phyloP scores from a whole-genome alignment of 2,797 vertebrate species.

The Gymnocypris eckloni region DNA sequence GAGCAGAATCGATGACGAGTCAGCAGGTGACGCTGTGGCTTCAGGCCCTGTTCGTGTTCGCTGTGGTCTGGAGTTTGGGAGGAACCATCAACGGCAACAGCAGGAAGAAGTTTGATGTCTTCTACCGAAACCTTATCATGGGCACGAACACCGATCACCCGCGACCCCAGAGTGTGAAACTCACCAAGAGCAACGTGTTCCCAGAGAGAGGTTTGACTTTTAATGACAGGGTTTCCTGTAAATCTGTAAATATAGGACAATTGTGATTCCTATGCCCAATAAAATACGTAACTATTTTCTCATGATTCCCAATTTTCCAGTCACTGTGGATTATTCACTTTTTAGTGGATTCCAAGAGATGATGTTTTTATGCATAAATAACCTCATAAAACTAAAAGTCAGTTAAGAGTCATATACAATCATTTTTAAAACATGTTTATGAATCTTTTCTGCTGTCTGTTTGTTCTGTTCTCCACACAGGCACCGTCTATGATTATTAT shows the following conservation, averaged over 20 bases:
- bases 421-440: not conserved
- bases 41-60: slow-evolving; percentile 90
- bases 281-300: not conserved
- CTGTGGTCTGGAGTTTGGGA: slow-evolving; percentile 89
- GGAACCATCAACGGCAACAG: slow-evolving; percentile 85
- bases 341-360: not conserved
- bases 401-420: not conserved
- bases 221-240: not conserved
- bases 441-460: not conserved
- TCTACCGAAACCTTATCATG: slow-evolving; percentile 85
- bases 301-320: not conserved
- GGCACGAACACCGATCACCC: slow-evolving; percentile 79
- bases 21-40: slow-evolving; percentile 89
- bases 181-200: slow-evolving; percentile 86
- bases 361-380: not conserved
- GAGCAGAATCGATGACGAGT: slow-evolving; percentile 76
- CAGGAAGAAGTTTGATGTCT: slow-evolving; percentile 89
- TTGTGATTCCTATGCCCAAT: not conserved
- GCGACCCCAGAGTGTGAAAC: slow-evolving; percentile 83
- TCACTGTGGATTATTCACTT: not conserved
- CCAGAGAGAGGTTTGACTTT: slow-evolving; percentile 82
- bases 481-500: slow-evolving; percentile 91
- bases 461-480: slow-evolving; percentile 69
- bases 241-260: not conserved
- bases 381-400: not conserved